These are phyloP conservation scores for Fragum whitleyi DNA, from an alignment of 2,888 invertebrate genomes.

Conservation along the genomic window DNA sequence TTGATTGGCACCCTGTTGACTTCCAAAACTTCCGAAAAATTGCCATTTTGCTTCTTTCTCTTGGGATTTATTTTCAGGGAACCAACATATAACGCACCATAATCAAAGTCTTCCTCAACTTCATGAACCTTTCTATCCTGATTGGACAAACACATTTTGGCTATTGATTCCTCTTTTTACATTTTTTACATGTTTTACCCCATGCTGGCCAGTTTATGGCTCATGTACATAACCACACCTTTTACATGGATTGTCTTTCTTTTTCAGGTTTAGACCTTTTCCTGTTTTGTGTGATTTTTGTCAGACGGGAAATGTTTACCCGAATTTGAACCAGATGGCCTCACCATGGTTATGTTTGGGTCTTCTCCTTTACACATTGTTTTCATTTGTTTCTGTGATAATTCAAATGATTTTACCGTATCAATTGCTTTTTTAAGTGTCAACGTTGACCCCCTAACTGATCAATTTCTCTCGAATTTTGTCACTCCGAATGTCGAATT, in stretches of 20 bases:
- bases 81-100: background rate
- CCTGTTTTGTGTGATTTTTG: background rate
- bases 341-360: constrained; percentile 26
- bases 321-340: too few species aligned
- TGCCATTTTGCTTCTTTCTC: background rate
- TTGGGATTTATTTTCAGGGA: background rate
- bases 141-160: constrained; percentile 5
- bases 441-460: constrained; percentile 44
- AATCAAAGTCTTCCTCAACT: constrained; percentile 8
- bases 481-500: constrained; percentile 33
- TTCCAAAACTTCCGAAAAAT: background rate
- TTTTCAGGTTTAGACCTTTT: background rate
- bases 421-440: constrained; percentile 49
- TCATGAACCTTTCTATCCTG: background rate
- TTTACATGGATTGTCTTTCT: too few species aligned
- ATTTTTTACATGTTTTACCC: constrained; percentile 24
- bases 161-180: constrained; percentile 26
- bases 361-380: constrained; percentile 36
- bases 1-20: background rate
- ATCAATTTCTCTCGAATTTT: constrained; percentile 58
- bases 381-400: constrained; percentile 33
- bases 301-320: too few species aligned
- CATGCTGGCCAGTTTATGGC: too few species aligned
- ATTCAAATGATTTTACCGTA: constrained; percentile 38
- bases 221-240: background rate